Conservation (phyloP, 2,113 vertebrate genomes). For the Pseudorectes ferrugineus region DNA sequence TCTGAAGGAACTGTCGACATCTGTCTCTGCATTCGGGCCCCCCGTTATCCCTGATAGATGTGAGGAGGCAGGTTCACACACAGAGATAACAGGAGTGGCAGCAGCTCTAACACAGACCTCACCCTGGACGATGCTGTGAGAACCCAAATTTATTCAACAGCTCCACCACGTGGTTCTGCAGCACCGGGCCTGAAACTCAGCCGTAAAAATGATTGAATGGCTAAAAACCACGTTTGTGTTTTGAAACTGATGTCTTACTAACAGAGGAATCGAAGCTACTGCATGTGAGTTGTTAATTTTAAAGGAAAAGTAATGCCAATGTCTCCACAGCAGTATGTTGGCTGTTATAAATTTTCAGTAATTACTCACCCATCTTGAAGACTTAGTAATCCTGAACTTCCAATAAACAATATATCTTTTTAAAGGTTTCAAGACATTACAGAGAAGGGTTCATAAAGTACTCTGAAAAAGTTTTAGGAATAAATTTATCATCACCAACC, state of each 20-base stretch:
- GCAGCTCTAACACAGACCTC: neutral
- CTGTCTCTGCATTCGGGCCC: neutral
- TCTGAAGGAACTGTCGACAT: neutral
- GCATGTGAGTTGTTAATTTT: neutral
- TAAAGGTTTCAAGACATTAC: neutral
- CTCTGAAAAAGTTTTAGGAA: neutral
- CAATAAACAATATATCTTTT: neutral
- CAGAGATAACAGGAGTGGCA: neutral
- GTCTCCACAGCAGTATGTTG: neutral
- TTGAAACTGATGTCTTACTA: neutral
- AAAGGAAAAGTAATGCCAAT: neutral
- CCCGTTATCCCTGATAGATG: neutral
- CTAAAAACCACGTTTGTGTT: neutral
- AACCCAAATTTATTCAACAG: constrained; percentile 70
- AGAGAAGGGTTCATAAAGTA: neutral
- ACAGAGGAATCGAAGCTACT: neutral
- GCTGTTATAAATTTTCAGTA: neutral
- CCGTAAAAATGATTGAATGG: neutral
- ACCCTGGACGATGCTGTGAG: neutral
- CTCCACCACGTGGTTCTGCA: constrained; percentile 71
- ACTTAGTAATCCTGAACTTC: neutral
- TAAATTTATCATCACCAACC: neutral
- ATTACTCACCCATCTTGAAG: neutral
- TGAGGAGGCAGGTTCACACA: neutral
- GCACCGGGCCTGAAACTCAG: neutral